Base-by-base conservation (phyloP, 1,140 invertebrate species). In the Dendrolimus kikuchii region DNA sequence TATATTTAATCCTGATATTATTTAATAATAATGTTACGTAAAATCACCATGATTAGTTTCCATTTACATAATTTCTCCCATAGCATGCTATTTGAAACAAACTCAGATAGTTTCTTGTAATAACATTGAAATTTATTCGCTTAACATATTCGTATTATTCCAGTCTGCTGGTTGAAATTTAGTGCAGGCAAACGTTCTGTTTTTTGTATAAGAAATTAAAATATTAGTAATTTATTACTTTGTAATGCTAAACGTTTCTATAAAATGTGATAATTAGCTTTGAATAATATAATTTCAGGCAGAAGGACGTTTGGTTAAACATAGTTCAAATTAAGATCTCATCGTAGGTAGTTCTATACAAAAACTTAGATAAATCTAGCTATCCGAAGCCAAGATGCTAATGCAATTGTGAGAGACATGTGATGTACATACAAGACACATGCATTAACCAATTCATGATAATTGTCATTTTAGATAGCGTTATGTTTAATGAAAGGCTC, bases 321-420 rank as follows among this genome's bases (percentile, higher is more conserved):
- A 76, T 76, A 86, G 81, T 86, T 86, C 75, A 82, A 84, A 81
- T 77, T 78, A 61, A 78, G 82, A 86, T 86, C 82, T 86, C 82
- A 86, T 76, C 64, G 66, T 84, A 81, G 75, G 66, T 76, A 78
- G 71, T 74, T 70, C 60, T 75, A 71, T 71, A 80, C 60, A 55
- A 79, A 80, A 50, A 73, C 66, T 77, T 78, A 80, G 68, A 73
- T 74, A 71, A 72, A 71, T 65, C 64, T 78, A 76, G 66, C 71
- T 75, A 73, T 73, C 68, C 66, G 67, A 81, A 78, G 75, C 81
- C 77, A 81, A 81, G 80, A 82, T 66, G 81, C 81, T 81, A 82
- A 74, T 64, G 58, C 67, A 59, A 68, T 70, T 65, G 54, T 66
- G 58, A 40, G 59, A 62, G 45, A 63, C 60, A 63, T 63, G 63